Conservation (phyloP, 1,140 invertebrate species). For the Teleopsis dalmanni region DNA sequence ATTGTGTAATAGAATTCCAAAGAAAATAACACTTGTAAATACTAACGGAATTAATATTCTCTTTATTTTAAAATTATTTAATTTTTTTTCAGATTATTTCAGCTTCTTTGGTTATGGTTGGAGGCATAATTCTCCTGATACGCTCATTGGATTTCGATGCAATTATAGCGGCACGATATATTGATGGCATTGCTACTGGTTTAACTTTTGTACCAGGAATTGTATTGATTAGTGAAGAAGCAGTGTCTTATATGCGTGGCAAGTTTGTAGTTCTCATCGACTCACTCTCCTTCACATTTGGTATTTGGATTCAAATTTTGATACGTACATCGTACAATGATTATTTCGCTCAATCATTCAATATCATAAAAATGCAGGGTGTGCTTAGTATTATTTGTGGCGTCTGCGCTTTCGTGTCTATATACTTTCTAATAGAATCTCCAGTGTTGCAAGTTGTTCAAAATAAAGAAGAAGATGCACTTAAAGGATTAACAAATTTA, state of each 20-base stretch:
- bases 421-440: conserved; percentile 23
- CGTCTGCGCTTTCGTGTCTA: conserved; percentile 17
- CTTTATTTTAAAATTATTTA: neutral
- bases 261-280: conserved; percentile 21
- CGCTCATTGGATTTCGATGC: conserved; percentile 14
- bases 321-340: conserved; percentile 23
- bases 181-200: conserved; percentile 32
- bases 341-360: conserved; percentile 20
- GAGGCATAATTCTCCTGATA: conserved; percentile 23
- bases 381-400: conserved; percentile 24
- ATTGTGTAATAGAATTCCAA: conserved; percentile 21
- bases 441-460: conserved; percentile 25
- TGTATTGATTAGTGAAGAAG: conserved; percentile 24
- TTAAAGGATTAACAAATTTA: conserved; percentile 22
- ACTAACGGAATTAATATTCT: neutral
- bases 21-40: conserved; percentile 30
- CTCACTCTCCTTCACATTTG: conserved; percentile 26
- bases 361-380: conserved; percentile 26
- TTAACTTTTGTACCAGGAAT: conserved; percentile 30
- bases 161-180: conserved; percentile 28
- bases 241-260: conserved; percentile 20
- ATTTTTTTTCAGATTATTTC: conserved; percentile 17
- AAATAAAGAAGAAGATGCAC: conserved; percentile 20
- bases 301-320: conserved; percentile 26
- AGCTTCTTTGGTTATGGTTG: conserved; percentile 23